A percentile compares a stretch with the other conserved stretches of the same genome.
Evolutionary conservation across 1,140 invertebrate species (phyloP).

Genomic region (Geopemphigus sp.): DNA sequence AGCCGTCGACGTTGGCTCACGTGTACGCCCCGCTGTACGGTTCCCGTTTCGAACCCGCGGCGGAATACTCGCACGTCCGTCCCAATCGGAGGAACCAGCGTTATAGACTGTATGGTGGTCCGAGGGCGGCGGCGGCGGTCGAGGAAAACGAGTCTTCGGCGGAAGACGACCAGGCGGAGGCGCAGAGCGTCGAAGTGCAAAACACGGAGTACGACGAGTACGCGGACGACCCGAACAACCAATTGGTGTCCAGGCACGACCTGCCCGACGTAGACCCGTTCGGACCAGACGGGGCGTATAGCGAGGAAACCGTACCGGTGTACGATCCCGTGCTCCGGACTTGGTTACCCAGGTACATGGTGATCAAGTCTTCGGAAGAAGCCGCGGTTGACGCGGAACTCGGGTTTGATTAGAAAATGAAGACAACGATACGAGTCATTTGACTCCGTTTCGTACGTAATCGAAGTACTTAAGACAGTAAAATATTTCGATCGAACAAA

Average conservation of each 20-base stretch:
- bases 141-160: neutral
- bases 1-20: neutral
- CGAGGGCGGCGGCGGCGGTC: neutral
- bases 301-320: conserved; percentile 63
- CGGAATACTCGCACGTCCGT: neutral
- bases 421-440: no score
- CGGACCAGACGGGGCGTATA: conserved; percentile 57
- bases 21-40: neutral
- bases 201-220: conserved; percentile 29
- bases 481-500: no score
- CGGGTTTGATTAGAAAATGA: conserved; percentile 54
- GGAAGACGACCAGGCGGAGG: conserved; percentile 48
- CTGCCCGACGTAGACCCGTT: conserved; percentile 50
- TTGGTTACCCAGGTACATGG: conserved; percentile 67
- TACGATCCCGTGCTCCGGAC: conserved; percentile 65
- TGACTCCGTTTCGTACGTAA: no score
- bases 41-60: neutral
- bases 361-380: conserved; percentile 66
- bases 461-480: no score
- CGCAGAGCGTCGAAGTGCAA: conserved; percentile 31
- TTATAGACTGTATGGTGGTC: neutral
- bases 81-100: neutral
- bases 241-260: conserved; percentile 45
- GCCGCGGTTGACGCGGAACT: conserved; percentile 62
- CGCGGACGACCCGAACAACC: conserved; percentile 13